Percentiles rank a stretch among this genome's conserved stretches.
These are phyloP conservation scores for Caloenas nicobarica DNA, from an alignment of 2,113 vertebrate species.

Conservation along the genomic window DNA sequence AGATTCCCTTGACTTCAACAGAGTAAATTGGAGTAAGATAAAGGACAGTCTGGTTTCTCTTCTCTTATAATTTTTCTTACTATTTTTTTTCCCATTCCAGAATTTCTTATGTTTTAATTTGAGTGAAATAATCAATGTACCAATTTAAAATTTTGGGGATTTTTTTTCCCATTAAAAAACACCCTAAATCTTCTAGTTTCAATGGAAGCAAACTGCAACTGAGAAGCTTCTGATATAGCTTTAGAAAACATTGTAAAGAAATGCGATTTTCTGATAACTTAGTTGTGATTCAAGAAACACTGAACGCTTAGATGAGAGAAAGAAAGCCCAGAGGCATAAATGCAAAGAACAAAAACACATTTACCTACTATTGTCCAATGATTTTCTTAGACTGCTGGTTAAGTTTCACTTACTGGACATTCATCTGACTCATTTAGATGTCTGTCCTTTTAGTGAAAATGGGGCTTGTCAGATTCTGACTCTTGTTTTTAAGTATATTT, in stretches of 20 bases:
- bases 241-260: not conserved
- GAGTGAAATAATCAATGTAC: not conserved
- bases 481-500: not conserved
- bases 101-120: not conserved
- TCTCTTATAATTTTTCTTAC: not conserved
- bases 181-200: not conserved
- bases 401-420: not conserved
- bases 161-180: not conserved
- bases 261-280: not conserved
- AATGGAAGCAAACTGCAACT: not conserved
- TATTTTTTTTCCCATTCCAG: not conserved
- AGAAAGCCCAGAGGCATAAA: not conserved
- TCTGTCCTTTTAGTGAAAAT: not conserved
- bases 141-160: not conserved
- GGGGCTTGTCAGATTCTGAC: not conserved
- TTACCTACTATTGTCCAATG: not conserved
- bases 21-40: not conserved
- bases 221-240: not conserved
- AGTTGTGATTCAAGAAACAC: not conserved
- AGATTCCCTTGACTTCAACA: constrained; percentile 14
- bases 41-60: not conserved
- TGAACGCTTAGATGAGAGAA: not conserved
- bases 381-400: not conserved
- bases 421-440: not conserved
- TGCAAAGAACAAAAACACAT: not conserved